These are phyloP conservation scores for Drosophila ezoana DNA, from an alignment of 2,888 invertebrate species.

Conservation along the genomic window DNA sequence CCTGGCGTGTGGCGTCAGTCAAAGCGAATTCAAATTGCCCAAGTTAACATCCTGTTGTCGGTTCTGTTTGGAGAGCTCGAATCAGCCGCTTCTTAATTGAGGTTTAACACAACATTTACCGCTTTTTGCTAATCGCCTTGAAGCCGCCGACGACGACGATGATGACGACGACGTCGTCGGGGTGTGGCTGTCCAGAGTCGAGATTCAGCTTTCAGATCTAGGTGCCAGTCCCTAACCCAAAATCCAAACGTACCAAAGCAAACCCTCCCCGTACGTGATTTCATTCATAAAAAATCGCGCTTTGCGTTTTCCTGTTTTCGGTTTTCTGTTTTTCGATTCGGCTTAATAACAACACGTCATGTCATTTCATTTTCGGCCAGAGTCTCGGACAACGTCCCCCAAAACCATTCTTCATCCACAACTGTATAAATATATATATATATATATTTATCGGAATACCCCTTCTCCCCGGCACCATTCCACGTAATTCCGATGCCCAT, in stretches of 20 bases:
- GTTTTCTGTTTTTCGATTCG: constrained; percentile 55
- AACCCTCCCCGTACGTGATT: constrained; percentile 54
- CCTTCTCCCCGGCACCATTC: background rate
- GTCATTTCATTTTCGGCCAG: constrained; percentile 78
- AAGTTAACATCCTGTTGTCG: constrained; percentile 73
- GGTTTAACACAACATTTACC: constrained; percentile 83
- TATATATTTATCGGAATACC: background rate
- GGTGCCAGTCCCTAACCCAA: constrained; percentile 18
- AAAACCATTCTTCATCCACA: constrained; percentile 18
- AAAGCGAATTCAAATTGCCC: constrained; percentile 72
- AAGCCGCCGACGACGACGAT: constrained; percentile 33
- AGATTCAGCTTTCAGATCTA: constrained; percentile 22
- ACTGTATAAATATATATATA: too few relatives aligned
- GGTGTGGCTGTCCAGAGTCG: constrained; percentile 38
- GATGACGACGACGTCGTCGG: constrained; percentile 18
- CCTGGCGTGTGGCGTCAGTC: constrained; percentile 83
- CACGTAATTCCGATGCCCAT: constrained; percentile 46
- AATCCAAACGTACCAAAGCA: background rate
- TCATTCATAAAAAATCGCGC: constrained; percentile 73
- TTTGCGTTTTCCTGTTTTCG: constrained; percentile 36
- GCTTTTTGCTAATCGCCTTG: constrained; percentile 82
- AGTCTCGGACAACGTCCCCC: constrained; percentile 23
- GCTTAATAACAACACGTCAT: constrained; percentile 81
- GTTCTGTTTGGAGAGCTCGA: constrained; percentile 39
- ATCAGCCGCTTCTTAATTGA: constrained; percentile 73